Percentiles rank a stretch among this genome's conserved stretches.
phyloP scores from a whole-genome alignment of 30 jellyfish, hydroid and myxozoan genomes.

The Chrysaora quinquecirrha region DNA sequence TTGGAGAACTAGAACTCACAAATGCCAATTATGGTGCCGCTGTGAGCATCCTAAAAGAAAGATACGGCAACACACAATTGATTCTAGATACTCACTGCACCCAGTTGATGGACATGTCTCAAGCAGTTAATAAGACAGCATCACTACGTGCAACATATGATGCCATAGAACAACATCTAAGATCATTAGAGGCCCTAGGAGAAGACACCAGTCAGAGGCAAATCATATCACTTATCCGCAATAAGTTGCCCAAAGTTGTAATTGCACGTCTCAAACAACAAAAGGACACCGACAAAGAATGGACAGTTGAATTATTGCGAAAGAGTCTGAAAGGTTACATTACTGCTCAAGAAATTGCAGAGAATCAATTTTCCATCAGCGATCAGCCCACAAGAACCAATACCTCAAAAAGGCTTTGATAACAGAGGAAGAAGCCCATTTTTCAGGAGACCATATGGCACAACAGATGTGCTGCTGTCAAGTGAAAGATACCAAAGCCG shows the following conservation, averaged over 20 bases:
- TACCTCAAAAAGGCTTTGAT: not conserved
- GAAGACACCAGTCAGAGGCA: conserved; percentile 11
- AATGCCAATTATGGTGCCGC: conserved; percentile 23
- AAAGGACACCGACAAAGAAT: conserved; percentile 1
- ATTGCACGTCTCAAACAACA: not conserved
- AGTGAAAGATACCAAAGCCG: not conserved
- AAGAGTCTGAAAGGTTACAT: too few relatives aligned
- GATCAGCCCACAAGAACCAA: not conserved
- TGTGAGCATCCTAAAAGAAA: conserved; percentile 17
- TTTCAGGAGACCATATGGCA: not conserved
- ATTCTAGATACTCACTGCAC: not conserved
- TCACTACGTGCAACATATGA: conserved; percentile 16
- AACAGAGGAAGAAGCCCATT: not conserved
- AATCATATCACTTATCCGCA: not conserved
- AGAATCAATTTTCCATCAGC: not conserved
- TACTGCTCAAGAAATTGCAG: too few relatives aligned
- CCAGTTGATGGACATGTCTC: not conserved
- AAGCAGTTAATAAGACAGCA: not conserved
- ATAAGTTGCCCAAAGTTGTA: conserved; percentile 22
- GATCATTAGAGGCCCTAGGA: not conserved
- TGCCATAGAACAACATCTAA: conserved; percentile 7
- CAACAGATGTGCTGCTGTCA: not conserved
- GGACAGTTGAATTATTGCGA: conserved; percentile 19
- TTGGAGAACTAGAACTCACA: conserved; percentile 37
- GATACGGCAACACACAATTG: conserved; percentile 3